Percentiles rank a stretch among this genome's conserved stretches.
Evolutionary conservation across 2,113 vertebrate genomes (phyloP).

Genomic region (Toxostoma redivivum): DNA sequence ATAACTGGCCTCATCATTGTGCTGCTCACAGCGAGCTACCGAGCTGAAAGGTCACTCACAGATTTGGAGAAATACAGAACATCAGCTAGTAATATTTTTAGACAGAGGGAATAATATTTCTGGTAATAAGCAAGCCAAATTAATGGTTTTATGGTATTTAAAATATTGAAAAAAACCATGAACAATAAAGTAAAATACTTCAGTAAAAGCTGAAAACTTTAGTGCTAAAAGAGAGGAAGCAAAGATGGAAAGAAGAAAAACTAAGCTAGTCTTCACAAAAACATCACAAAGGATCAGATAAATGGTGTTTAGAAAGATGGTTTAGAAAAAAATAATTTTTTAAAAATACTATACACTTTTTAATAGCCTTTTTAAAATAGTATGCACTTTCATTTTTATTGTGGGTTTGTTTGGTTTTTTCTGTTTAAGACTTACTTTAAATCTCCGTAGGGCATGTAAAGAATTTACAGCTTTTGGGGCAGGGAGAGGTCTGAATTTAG

Average conservation of each 20-base stretch:
- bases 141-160: not conserved
- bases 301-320: not conserved
- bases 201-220: not conserved
- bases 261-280: not conserved
- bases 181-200: not conserved
- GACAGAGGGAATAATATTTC: not conserved
- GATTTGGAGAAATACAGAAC: not conserved
- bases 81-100: not conserved
- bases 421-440: not conserved
- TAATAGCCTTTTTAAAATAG: not conserved
- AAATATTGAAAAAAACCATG: not conserved
- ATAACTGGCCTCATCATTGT: not conserved
- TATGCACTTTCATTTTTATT: not conserved
- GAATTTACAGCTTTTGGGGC: not conserved
- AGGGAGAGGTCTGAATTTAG: not conserved
- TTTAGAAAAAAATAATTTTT: not conserved
- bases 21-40: rapidly evolving
- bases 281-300: not conserved
- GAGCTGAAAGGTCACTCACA: not conserved
- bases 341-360: not conserved
- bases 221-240: not conserved
- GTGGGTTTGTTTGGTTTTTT: not conserved
- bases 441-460: not conserved
- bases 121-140: not conserved
- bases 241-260: not conserved